These are phyloP conservation scores for Lycodopsis pacificus DNA, from an alignment of 2,797 vertebrate species.

Conservation along the genomic window DNA sequence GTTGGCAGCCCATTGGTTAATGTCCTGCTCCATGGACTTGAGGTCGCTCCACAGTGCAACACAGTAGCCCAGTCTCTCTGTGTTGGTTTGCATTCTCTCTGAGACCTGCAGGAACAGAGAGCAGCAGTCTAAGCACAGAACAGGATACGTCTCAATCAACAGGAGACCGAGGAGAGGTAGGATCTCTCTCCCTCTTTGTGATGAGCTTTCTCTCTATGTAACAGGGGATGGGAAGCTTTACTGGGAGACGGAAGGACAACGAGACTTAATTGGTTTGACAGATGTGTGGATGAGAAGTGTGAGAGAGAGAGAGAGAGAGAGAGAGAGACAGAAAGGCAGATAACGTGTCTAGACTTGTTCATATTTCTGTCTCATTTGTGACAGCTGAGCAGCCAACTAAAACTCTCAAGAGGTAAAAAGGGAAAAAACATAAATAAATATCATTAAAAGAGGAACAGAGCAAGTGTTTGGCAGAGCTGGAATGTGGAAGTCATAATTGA, in stretches of 20 bases:
- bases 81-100: constrained; percentile 91
- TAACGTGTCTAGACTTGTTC: constrained; percentile 83
- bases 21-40: constrained; percentile 86
- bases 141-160: constrained; percentile 55
- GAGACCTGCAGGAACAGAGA: constrained; percentile 82
- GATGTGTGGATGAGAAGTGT: constrained; percentile 66
- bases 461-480: constrained; percentile 20
- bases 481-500: constrained; percentile 30
- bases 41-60: constrained; percentile 92
- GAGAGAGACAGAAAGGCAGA: constrained; percentile 60
- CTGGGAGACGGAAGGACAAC: constrained; percentile 51
- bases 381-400: constrained; percentile 71
- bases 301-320: constrained; percentile 51
- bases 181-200: constrained; percentile 46
- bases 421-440: constrained; percentile 45
- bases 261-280: constrained; percentile 77
- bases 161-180: constrained; percentile 15
- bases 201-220: constrained; percentile 37
- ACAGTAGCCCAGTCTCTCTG: constrained; percentile 84
- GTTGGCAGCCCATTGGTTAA: constrained; percentile 88
- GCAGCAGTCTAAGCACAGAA: constrained; percentile 10
- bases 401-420: constrained; percentile 55
- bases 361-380: constrained; percentile 74
- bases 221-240: constrained; percentile 48
- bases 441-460: constrained; percentile 24